Evolutionary conservation across 2,888 invertebrate species (phyloP).

Genomic region (Norana najaformis): DNA sequence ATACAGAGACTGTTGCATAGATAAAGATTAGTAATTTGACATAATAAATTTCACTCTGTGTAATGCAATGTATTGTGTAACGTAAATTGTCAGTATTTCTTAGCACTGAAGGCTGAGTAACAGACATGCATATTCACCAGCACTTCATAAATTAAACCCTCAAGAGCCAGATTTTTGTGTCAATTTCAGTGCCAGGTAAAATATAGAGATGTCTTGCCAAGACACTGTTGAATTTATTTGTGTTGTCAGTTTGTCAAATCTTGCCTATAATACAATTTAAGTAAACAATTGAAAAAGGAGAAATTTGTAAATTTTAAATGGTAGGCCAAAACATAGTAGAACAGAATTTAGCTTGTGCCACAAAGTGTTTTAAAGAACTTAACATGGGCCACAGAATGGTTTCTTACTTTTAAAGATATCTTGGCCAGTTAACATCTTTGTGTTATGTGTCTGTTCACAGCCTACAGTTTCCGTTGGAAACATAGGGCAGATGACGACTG

Average conservation of each 20-base stretch:
- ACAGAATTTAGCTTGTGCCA: not conserved
- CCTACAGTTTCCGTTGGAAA: conserved; percentile 74
- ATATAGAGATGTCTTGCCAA: not conserved
- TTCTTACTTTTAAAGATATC: not conserved
- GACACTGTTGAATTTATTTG: not conserved
- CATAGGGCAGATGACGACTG: conserved; percentile 83
- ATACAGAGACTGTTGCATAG: not conserved
- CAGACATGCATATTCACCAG: not conserved
- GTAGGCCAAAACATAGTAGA: not conserved
- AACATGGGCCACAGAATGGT: no score
- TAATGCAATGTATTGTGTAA: no score
- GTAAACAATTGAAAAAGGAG: not conserved
- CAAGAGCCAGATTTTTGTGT: not conserved
- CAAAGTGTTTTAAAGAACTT: not conserved
- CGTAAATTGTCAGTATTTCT: not conserved
- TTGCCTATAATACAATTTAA: not conserved
- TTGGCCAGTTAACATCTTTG: not conserved
- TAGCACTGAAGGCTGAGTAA: not conserved
- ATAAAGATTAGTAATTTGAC: not conserved
- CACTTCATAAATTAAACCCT: not conserved
- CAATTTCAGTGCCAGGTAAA: not conserved
- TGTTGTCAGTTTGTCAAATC: not conserved
- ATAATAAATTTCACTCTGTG: not conserved
- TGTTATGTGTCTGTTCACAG: conserved; percentile 30
- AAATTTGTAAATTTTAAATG: not conserved